phyloP scores from a whole-genome alignment of 2,797 vertebrate species.

The Bradypodion pumilum region DNA sequence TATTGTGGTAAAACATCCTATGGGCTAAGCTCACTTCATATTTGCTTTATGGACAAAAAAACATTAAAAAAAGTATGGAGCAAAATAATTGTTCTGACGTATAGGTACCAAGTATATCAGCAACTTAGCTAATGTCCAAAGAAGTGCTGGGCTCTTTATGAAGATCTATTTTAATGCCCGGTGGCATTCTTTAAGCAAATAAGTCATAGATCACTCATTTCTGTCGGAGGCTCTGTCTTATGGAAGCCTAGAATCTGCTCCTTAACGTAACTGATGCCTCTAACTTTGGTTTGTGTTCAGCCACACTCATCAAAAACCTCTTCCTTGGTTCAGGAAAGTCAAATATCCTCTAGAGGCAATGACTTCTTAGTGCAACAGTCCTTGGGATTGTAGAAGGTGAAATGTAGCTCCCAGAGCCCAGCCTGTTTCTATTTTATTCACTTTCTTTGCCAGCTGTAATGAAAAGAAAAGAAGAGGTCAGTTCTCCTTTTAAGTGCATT shows the following conservation, averaged over 20 bases:
- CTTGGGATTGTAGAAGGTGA: slow-evolving; percentile 91
- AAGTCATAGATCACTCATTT: not conserved
- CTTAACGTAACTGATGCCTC: slow-evolving; percentile 15
- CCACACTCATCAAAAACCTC: slow-evolving; percentile 29
- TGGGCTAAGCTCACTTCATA: slow-evolving; percentile 31
- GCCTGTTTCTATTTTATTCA: slow-evolving; percentile 97
- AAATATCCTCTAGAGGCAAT: slow-evolving; percentile 43
- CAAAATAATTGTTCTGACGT: slow-evolving; percentile 25
- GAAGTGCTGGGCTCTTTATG: not conserved
- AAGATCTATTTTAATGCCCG: slow-evolving; percentile 16
- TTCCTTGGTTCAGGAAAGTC: slow-evolving; percentile 49
- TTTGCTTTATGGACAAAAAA: not conserved
- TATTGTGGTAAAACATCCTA: slow-evolving; percentile 23
- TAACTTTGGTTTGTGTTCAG: slow-evolving; percentile 55
- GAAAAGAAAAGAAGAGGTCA: slow-evolving; percentile 33
- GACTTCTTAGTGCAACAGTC: slow-evolving; percentile 79
- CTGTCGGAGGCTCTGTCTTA: not conserved
- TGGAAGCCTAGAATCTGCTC: slow-evolving; percentile 10
- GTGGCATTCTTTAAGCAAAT: slow-evolving; percentile 44
- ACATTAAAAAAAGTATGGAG: not conserved
- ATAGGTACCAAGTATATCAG: slow-evolving; percentile 20
- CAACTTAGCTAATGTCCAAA: slow-evolving; percentile 44
- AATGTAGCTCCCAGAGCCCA: slow-evolving; percentile 97
- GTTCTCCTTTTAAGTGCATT: slow-evolving; percentile 8
- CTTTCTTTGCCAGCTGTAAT: slow-evolving; percentile 92